Conservation (phyloP, 1,140 invertebrate species). For the Brachionus calyciflorus region DNA sequence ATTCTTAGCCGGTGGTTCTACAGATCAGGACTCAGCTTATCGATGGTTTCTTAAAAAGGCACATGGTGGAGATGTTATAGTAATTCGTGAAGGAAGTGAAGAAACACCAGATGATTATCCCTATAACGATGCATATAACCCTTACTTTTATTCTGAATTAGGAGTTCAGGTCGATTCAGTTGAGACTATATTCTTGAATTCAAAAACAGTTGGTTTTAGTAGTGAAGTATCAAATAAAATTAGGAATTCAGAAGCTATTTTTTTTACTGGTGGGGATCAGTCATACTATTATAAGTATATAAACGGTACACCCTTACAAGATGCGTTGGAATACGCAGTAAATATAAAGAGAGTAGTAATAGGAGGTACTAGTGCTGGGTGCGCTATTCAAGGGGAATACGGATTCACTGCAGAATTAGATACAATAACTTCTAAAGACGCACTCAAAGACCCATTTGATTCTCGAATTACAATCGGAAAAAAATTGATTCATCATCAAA, state of each 20-base stretch:
- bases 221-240: conserved; percentile 17
- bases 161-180: conserved; percentile 21
- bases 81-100: neutral
- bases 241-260: conserved; percentile 16
- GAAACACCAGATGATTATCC: conserved; percentile 10
- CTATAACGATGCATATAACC: conserved; percentile 19
- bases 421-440: conserved; percentile 21
- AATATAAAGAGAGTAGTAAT: conserved; percentile 27
- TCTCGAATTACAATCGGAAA: neutral
- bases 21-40: neutral
- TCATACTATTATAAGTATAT: conserved; percentile 16
- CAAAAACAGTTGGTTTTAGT: neutral
- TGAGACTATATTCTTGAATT: conserved; percentile 45
- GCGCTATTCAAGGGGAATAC: conserved; percentile 37
- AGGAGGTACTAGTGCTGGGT: conserved; percentile 39
- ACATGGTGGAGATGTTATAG: conserved; percentile 25
- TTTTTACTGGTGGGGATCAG: conserved; percentile 42
- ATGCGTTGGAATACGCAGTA: conserved; percentile 3
- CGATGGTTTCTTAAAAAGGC: conserved; percentile 20
- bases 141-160: conserved; percentile 31
- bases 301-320: neutral
- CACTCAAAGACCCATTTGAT: conserved; percentile 14
- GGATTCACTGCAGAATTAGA: conserved; percentile 19
- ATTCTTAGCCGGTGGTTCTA: neutral
- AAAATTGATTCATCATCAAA: neutral